phyloP scores from a whole-genome alignment of 1,140 invertebrate species.

The Acromyrmex echinatior region DNA sequence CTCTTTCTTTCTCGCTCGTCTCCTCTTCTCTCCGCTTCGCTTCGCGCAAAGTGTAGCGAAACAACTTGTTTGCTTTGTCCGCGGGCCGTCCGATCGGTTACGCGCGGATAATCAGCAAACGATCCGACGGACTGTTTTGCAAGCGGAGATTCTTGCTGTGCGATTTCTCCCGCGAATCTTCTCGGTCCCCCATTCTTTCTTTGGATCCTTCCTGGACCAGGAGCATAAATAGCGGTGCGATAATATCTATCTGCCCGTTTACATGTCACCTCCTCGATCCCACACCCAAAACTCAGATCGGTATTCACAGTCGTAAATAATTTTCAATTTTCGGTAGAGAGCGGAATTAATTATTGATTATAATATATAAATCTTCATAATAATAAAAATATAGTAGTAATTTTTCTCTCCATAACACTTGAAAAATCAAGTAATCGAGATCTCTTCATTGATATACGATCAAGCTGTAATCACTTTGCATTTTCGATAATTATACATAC shows the following conservation, averaged over 20 bases:
- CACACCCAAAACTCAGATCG: slow-evolving; percentile 4
- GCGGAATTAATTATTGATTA: neutral
- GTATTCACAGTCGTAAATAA: neutral
- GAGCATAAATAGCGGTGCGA: slow-evolving; percentile 47
- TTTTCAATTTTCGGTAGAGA: neutral
- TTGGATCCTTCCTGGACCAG: neutral
- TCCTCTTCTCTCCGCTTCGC: slow-evolving; percentile 21
- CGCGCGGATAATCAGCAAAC: slow-evolving; percentile 52
- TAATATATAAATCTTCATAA: neutral
- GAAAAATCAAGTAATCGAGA: neutral
- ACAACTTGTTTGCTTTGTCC: slow-evolving; percentile 81
- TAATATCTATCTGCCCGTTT: slow-evolving; percentile 47
- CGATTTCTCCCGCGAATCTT: slow-evolving; percentile 48
- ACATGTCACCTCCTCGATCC: slow-evolving; percentile 9
- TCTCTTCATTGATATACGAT: neutral
- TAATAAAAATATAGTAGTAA: neutral
- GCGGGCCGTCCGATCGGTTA: slow-evolving; percentile 68
- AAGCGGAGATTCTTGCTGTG: slow-evolving; percentile 42
- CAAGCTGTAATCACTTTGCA: neutral
- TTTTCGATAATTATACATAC: neutral
- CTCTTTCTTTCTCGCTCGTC: slow-evolving; percentile 1
- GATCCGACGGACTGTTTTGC: slow-evolving; percentile 60
- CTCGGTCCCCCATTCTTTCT: neutral
- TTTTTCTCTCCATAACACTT: neutral
- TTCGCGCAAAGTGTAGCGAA: slow-evolving; percentile 81